Evolutionary conservation across 1,140 invertebrate species (phyloP), one percentile per base, ranked within the genome.

Genomic region (Ostrea edulis): DNA sequence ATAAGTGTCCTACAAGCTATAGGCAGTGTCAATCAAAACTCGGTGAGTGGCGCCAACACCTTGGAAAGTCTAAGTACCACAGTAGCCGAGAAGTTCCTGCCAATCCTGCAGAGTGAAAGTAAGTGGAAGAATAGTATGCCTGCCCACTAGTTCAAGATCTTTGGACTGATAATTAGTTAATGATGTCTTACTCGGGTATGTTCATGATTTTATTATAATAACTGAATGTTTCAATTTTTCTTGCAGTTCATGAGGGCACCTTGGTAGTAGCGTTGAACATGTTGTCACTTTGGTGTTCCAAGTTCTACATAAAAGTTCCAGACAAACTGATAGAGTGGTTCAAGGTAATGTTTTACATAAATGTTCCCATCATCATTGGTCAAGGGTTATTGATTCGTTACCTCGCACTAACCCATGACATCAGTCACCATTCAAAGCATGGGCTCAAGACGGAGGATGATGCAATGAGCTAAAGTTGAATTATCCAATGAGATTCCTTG

Each of bases 171-270:
- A 5, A 44, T 44, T 44, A 44, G 35, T 5, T 44, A 44, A 44
- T 44, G 35, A 44, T 44, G 35, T 44, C 35, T 44, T 44, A 44
- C 5, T 44, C 35, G 5, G 35, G 5, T 44, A 5, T 44, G 35
- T 44, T 44, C 35, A 44, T 2, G 35, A 44, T 44, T 44, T 44
- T 2, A n/a, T n/a, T n/a, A 44, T 44, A 77, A 44, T 14, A 12
- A 77, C 12, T 77, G 35, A 35, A 22, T 8, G 12, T 44, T n/a
- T 44, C 17, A 52, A 86, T 88, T 93, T 87, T 87, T 82, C 86
- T 94, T 94, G 35, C 92, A 96, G 97, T 97, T 83, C 98, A 99
- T 94, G 98, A 99, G 95, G 98, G 98, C 91, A 98, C 98, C 2
- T 94, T 99, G 44, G 96, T 97, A 88, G 96, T 97, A 91, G 96